Percentiles rank a stretch among this genome's conserved stretches.
phyloP scores from a whole-genome alignment of 2,888 invertebrate species.

The Dicroscelio sp. region DNA sequence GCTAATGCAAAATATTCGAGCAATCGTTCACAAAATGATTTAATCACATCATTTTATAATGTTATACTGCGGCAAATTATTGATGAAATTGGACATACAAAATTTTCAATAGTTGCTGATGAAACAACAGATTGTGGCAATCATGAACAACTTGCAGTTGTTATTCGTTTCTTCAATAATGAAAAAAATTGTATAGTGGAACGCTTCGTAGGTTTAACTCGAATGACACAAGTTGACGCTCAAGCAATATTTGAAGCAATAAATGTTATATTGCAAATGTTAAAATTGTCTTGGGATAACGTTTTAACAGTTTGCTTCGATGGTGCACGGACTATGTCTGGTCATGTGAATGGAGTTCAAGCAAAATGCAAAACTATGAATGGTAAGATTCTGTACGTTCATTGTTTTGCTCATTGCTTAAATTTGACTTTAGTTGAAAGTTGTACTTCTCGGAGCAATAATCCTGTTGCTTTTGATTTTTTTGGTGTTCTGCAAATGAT shows the following conservation, averaged over 20 bases:
- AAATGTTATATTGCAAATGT: too few relatives aligned
- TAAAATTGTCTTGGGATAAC: too few relatives aligned
- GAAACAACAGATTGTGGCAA: too few relatives aligned
- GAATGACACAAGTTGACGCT: too few relatives aligned
- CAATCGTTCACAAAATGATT: conserved; percentile 37
- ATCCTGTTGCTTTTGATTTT: conserved; percentile 39
- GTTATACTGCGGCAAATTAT: conserved; percentile 28
- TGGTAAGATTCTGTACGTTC: conserved; percentile 42
- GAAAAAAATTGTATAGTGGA: too few relatives aligned
- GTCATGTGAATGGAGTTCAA: conserved; percentile 34
- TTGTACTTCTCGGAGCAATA: conserved; percentile 42
- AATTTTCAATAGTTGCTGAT: conserved; percentile 38
- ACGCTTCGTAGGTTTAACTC: too few relatives aligned
- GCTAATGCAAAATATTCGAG: conserved; percentile 33
- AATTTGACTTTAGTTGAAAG: conserved; percentile 52
- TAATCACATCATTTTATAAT: conserved; percentile 9
- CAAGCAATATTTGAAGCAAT: too few relatives aligned
- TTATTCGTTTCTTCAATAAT: too few relatives aligned
- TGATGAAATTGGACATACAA: not conserved
- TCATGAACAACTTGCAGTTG: too few relatives aligned
- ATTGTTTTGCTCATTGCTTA: conserved; percentile 62
- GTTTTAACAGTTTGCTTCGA: too few relatives aligned
- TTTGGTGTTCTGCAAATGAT: conserved; percentile 54
- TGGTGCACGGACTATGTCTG: conserved; percentile 50
- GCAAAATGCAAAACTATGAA: conserved; percentile 48